Base-by-base conservation (phyloP, 2,888 invertebrate genomes). In the Tryphoninae sp. region DNA sequence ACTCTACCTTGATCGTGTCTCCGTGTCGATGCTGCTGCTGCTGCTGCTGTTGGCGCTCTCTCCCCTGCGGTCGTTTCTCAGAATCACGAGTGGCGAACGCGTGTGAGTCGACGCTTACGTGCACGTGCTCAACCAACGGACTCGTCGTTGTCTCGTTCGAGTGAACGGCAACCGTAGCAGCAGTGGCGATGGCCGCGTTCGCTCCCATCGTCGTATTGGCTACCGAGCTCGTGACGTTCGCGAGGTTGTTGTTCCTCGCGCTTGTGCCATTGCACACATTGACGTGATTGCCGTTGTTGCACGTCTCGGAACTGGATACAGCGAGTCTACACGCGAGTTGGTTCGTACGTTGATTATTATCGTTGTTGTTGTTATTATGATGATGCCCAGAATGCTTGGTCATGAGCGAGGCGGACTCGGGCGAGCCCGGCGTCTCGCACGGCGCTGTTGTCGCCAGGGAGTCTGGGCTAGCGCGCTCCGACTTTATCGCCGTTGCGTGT, bases 381-480 rank as follows among this genome's bases (percentile, higher is more conserved):
- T 62, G 86, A 85, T 83, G 83, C 84, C 45, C 86, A 84, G 85
- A 78, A 49, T 80, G 79, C 77, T 74, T 78, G 59, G 79, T 84
- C 76, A 69, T 68, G 69, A 76, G 68, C 45, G 82, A 51, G 33
- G 73, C 69, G 62, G 77, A 80, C 80, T 83, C 84, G 79, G 87
- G 89, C 22, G 89, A 87, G 72, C 83, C 79, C 16, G 84, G 80
- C 49, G 87, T 75, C 78, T 88, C 89, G 88, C 86, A 89, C 87
- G 87, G 86, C 93, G 84, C 93, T 94, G 84, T 86, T 85, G 88
- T 87, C 87, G 88, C 89, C 90, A 84, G 84, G 76, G 88, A 88
- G 89, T 90, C 90, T 86, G 90, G 90, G 84, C 90, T 90, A 76
- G 88, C 88, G 86, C 89, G 89, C 83, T 89, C 89, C 83, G 86